Evolutionary conservation across 2,888 invertebrate species (phyloP), one percentile per base, ranked within the genome.

Genomic region (Periphyllus acericola): DNA sequence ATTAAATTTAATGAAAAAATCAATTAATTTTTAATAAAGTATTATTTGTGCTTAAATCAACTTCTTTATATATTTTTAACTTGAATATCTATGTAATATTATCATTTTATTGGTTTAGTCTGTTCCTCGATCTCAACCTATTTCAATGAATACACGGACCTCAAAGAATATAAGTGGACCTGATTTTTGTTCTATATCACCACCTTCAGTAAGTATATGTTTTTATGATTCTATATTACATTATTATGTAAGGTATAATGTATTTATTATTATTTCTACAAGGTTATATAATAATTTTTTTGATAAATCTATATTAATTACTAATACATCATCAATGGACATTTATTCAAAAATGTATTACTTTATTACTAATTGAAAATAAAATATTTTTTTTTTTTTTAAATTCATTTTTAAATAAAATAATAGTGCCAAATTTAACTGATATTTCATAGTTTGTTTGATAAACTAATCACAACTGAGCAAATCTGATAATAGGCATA

Each of bases 121-220:
- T 90, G 94, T 96, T 90, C 96, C 96, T 83, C 94, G 96, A 90
- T 96, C 97, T 89, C 96, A 96, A 92, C 97, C 97, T 32, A 97
- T 97, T 90, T 96, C 94, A 91, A 96, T 96, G 93, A 91, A 92
- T 40, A 94, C 94, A 91, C 40, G 66, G 1, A 52, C 87, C 75
- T 75, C 74, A 60, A 94, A 95, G 90, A 94, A 93, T 90, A 91
- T 92, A 89, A 93, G 93, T 90, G 94, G 94, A 89, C 94, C 95
- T 90, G 97, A 97, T 92, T 96, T 98, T 90, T 96, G 96, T 91
- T 98, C 98, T 14, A 94, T 98, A 89, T 98, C 98, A 81, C 98
- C 98, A 89, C 98, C 98, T 89, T 95, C 97, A 90, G 97, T 94
- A 92, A 94, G 93, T 93, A 46, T 66, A 78, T 3, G 6, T 74